Percentiles rank a stretch among this genome's conserved stretches.
These are phyloP conservation scores for Andrena haemorrhoa DNA, from an alignment of 2,888 invertebrate genomes.

Conservation along the genomic window DNA sequence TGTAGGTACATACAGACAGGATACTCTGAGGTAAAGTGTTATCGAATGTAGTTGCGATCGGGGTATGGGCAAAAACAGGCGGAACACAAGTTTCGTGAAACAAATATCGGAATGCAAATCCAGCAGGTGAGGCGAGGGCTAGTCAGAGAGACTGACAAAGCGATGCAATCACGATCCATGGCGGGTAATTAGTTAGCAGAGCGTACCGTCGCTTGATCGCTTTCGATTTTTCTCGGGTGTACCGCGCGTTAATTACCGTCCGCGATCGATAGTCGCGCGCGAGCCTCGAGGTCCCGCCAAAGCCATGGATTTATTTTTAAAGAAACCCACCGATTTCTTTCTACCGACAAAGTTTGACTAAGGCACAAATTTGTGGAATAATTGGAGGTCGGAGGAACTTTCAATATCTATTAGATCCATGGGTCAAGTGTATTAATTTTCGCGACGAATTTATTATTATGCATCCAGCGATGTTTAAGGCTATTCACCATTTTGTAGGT, in stretches of 20 bases:
- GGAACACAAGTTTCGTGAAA: constrained; percentile 68
- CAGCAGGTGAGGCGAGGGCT: constrained; percentile 72
- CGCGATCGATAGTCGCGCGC: constrained; percentile 63
- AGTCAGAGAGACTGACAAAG: constrained; percentile 79
- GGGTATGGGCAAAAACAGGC: constrained; percentile 75
- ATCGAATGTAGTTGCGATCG: constrained; percentile 22
- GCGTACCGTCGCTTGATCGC: constrained; percentile 79
- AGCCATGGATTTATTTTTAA: constrained; percentile 56
- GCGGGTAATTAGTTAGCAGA: constrained; percentile 82
- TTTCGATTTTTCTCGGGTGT: constrained; percentile 81
- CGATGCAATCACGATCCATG: constrained; percentile 82
- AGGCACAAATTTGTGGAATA: not conserved
- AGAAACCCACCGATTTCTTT: constrained; percentile 42
- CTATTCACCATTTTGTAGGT: no score
- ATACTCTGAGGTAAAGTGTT: constrained; percentile 40
- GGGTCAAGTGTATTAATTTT: no score
- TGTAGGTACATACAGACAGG: not conserved
- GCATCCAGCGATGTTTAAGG: no score
- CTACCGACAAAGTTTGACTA: not conserved
- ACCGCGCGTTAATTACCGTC: constrained; percentile 77
- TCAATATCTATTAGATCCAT: no score
- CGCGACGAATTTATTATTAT: no score
- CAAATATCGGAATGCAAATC: constrained; percentile 81
- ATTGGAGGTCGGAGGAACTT: no score
- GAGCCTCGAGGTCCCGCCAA: constrained; percentile 54